phyloP scores from a whole-genome alignment of 2,113 vertebrate genomes.

The Arizona elegans region DNA sequence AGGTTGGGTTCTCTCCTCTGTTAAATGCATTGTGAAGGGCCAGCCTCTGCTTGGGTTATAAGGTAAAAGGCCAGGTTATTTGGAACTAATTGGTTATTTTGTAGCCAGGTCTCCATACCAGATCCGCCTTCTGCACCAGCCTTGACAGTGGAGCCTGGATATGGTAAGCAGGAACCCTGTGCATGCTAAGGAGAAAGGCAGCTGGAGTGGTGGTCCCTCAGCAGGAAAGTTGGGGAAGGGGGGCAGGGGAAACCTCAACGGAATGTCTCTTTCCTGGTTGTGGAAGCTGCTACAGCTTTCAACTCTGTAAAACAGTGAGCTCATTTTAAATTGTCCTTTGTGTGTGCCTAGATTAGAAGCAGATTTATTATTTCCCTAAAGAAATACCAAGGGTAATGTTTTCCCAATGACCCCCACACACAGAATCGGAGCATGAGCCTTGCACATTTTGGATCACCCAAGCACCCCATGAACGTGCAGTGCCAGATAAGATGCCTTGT shows the following conservation, averaged over 20 bases:
- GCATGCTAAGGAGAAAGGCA: not conserved
- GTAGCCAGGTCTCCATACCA: conserved; percentile 63
- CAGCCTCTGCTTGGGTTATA: not conserved
- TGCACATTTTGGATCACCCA: not conserved
- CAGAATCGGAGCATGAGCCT: not conserved
- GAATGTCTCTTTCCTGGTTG: not conserved
- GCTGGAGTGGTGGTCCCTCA: not conserved
- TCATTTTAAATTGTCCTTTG: not conserved
- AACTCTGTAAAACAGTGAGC: not conserved
- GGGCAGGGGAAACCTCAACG: not conserved
- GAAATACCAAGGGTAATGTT: not conserved
- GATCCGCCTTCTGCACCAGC: conserved; percentile 39
- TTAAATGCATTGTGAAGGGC: not conserved
- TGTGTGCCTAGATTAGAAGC: not conserved
- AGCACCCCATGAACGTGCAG: not conserved
- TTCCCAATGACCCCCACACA: not conserved
- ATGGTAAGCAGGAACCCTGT: conserved; percentile 47
- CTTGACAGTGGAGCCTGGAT: conserved; percentile 53
- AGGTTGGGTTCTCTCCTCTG: not conserved
- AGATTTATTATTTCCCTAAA: not conserved
- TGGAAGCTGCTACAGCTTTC: not conserved
- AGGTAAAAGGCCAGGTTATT: rapidly evolving
- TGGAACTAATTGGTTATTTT: conserved; percentile 55
- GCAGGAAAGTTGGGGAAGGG: not conserved
- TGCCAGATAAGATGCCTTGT: not conserved